phyloP scores from a whole-genome alignment of 35 echinoderm and acorn worm genomes.

The Diadema setosum region DNA sequence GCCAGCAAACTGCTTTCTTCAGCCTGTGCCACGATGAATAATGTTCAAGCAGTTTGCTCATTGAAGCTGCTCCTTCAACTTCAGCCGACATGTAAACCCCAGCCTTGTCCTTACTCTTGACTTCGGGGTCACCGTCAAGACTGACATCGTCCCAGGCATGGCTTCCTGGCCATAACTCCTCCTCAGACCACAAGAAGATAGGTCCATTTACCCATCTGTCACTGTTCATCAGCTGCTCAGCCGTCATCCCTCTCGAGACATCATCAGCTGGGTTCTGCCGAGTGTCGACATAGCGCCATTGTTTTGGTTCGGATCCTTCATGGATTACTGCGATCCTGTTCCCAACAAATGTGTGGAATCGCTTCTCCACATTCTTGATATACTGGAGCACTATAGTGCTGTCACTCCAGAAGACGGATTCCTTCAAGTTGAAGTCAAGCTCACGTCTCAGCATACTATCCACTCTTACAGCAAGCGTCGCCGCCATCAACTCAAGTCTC shows the following conservation, averaged over 20 bases:
- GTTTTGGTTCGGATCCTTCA: slow-evolving; percentile 1
- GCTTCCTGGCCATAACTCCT: background rate
- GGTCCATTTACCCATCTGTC: slow-evolving; percentile 43
- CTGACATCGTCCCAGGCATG: background rate
- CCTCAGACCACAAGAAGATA: background rate
- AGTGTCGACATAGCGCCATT: slow-evolving; percentile 47
- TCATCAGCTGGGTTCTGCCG: slow-evolving; percentile 38
- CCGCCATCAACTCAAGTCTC: slow-evolving; percentile 46
- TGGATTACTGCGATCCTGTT: slow-evolving; percentile 55
- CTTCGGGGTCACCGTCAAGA: background rate
- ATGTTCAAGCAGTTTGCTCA: slow-evolving; percentile 5
- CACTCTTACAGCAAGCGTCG: slow-evolving; percentile 24
- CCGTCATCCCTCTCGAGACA: slow-evolving; percentile 20
- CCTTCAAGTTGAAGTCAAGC: background rate
- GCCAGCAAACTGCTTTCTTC: slow-evolving; percentile 22
- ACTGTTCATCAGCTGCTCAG: background rate
- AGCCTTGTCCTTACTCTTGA: background rate
- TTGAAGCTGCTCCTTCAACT: background rate
- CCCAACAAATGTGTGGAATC: slow-evolving; percentile 69
- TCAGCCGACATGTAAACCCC: background rate
- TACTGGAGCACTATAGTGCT: slow-evolving; percentile 66
- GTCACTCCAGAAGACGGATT: slow-evolving; percentile 33
- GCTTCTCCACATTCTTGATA: slow-evolving; percentile 29
- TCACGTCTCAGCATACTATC: slow-evolving; percentile 15
- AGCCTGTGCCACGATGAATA: slow-evolving; percentile 25